phyloP scores from a whole-genome alignment of 2,888 invertebrate genomes.

The Choristoneura rosaceana region DNA sequence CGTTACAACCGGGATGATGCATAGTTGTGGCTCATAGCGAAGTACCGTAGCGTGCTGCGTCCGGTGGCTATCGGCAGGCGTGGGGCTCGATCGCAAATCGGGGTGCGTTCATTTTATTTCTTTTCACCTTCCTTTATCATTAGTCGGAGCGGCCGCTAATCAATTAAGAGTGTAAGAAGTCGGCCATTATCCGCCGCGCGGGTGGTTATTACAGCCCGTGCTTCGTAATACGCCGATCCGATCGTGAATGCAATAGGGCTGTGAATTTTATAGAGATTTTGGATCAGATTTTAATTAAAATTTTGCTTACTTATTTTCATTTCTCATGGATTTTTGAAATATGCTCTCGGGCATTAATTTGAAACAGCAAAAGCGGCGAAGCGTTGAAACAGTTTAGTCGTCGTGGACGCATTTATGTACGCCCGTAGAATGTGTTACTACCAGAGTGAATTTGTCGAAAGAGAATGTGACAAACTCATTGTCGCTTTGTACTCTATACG shows the following conservation, averaged over 20 bases:
- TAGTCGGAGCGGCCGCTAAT: conserved; percentile 85
- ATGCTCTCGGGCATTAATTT: conserved; percentile 31
- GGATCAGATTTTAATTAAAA: conserved; percentile 78
- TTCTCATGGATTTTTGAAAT: conserved; percentile 49
- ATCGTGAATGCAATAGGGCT: conserved; percentile 84
- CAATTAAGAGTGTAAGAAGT: conserved; percentile 86
- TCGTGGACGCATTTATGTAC: conserved; percentile 47
- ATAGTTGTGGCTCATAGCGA: conserved; percentile 26
- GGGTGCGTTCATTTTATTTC: conserved; percentile 80
- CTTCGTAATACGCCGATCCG: conserved; percentile 81
- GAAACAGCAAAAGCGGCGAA: conserved; percentile 18
- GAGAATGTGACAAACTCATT: conserved; percentile 78
- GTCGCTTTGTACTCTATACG: conserved; percentile 79
- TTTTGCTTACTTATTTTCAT: conserved; percentile 61
- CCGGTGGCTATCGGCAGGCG: conserved; percentile 71
- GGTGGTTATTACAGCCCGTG: conserved; percentile 82
- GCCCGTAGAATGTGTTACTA: conserved; percentile 59
- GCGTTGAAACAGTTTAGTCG: conserved; percentile 52
- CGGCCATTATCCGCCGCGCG: conserved; percentile 82
- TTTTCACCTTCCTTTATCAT: conserved; percentile 86
- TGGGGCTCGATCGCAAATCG: conserved; percentile 77
- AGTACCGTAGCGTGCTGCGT: conserved; percentile 53
- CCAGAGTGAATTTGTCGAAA: conserved; percentile 75
- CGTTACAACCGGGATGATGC: conserved; percentile 41
- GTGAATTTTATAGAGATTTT: conserved; percentile 79